Percentiles rank a stretch among this genome's conserved stretches.
Evolutionary conservation across 2,888 invertebrate genomes (phyloP).

Genomic region (Himalopsyche anomala): DNA sequence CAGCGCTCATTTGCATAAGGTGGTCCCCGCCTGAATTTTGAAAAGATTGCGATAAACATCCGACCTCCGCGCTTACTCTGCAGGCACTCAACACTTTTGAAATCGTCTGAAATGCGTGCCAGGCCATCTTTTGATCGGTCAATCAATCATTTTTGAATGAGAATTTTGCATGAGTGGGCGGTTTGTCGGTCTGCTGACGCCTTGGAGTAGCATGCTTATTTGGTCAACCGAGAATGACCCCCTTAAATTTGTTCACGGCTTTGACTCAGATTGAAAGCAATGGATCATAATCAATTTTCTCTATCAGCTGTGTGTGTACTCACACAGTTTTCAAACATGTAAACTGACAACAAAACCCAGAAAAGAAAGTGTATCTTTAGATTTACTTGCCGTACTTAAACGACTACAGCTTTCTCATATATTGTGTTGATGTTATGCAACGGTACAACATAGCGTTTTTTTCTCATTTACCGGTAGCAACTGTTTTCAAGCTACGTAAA

Average conservation of each 20-base stretch:
- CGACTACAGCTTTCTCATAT: too few species aligned
- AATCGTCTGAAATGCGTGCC: constrained; percentile 3
- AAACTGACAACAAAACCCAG: too few species aligned
- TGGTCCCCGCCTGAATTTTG: constrained; percentile 21
- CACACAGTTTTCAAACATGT: too few species aligned
- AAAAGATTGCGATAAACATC: constrained; percentile 36
- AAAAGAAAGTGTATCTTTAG: too few species aligned
- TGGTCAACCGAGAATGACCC: constrained; percentile 17
- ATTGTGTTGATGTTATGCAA: too few species aligned
- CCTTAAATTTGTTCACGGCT: neutral
- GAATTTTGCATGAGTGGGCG: constrained; percentile 48
- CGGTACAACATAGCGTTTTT: too few species aligned
- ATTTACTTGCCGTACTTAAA: too few species aligned
- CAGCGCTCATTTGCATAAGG: constrained; percentile 12
- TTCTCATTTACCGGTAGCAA: too few species aligned
- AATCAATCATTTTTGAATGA: constrained; percentile 65
- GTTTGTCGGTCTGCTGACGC: constrained; percentile 23
- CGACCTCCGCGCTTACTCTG: neutral
- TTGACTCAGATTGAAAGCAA: constrained; percentile 17
- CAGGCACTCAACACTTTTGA: constrained; percentile 10
- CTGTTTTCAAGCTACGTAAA: too few species aligned
- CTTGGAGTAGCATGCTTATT: constrained; percentile 12
- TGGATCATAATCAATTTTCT: neutral
- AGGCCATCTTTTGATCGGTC: constrained; percentile 60
- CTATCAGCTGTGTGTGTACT: neutral